phyloP scores from a whole-genome alignment of 2,113 vertebrate genomes.

The Salvelinus alpinus region DNA sequence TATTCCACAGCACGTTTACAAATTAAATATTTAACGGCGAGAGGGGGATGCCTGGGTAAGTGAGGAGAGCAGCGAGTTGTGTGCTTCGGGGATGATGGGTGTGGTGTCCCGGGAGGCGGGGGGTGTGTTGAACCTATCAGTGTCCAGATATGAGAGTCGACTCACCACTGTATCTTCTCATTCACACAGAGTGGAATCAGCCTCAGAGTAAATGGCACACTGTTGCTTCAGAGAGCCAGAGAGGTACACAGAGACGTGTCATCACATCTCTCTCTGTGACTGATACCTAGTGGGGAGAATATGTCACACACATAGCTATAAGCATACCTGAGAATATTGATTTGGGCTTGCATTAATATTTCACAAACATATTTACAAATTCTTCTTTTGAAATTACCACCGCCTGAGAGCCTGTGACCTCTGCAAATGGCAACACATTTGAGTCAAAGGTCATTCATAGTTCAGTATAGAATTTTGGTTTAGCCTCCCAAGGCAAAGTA shows the following conservation, averaged over 20 bases:
- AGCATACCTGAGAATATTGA: too few species aligned
- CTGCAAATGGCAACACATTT: too few species aligned
- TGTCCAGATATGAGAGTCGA: slow-evolving; percentile 58
- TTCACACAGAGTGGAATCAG: slow-evolving; percentile 56
- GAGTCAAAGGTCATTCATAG: too few species aligned
- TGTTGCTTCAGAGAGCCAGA: neutral
- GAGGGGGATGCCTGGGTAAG: slow-evolving; percentile 31
- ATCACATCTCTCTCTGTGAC: too few species aligned
- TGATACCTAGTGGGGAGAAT: too few species aligned
- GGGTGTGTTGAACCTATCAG: slow-evolving; percentile 59
- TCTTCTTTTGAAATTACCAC: too few species aligned
- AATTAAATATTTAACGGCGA: slow-evolving; percentile 80
- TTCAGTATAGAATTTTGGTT: too few species aligned
- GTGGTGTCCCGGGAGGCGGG: slow-evolving; percentile 50
- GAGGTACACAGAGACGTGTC: neutral
- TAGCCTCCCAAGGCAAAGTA: too few species aligned
- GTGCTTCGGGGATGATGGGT: slow-evolving; percentile 61
- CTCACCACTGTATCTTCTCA: slow-evolving; percentile 51
- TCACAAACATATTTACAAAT: too few species aligned
- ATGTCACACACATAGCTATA: too few species aligned
- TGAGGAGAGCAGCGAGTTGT: slow-evolving; percentile 36
- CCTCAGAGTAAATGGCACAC: slow-evolving; percentile 1
- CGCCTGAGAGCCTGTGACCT: too few species aligned
- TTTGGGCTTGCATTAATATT: too few species aligned
- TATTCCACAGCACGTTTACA: slow-evolving; percentile 75